Conservation (phyloP, 2,797 vertebrate genomes). For the Poeciliopsis presidionis region DNA sequence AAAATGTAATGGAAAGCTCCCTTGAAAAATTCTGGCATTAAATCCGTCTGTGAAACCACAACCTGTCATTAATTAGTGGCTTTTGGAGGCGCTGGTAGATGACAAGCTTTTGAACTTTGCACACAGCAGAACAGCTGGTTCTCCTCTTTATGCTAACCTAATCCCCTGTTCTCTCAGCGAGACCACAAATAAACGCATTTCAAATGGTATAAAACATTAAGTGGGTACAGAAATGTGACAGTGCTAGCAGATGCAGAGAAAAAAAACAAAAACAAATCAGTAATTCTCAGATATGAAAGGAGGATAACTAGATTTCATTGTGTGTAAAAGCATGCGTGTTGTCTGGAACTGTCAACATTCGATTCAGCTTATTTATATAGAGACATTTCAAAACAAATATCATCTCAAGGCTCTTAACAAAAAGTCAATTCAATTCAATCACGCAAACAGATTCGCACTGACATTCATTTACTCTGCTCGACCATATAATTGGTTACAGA, state of each 20-base stretch:
- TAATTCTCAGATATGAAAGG: not conserved
- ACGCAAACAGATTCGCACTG: not conserved
- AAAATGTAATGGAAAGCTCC: not conserved
- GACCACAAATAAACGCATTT: conserved; percentile 1
- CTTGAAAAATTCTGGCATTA: not conserved
- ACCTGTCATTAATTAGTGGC: conserved; percentile 23
- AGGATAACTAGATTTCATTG: not conserved
- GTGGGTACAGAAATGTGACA: not conserved
- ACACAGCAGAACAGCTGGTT: conserved; percentile 3
- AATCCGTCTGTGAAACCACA: conserved; percentile 13
- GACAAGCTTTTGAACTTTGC: conserved; percentile 16
- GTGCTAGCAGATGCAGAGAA: not conserved
- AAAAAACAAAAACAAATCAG: not conserved
- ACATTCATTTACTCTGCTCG: not conserved
- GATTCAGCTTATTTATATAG: conserved; percentile 7
- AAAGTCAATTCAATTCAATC: not conserved
- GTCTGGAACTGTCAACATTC: conserved; percentile 5
- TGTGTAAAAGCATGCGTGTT: not conserved
- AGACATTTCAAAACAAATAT: conserved; percentile 2
- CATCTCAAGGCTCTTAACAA: not conserved
- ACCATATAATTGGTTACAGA: conserved; percentile 3
- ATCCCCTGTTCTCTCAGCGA: conserved; percentile 3
- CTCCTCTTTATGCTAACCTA: conserved; percentile 17
- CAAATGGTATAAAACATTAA: not conserved
- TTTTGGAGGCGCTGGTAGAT: conserved; percentile 2